Conservation (phyloP, 2,113 vertebrate genomes). For the Nanorana parkeri region DNA sequence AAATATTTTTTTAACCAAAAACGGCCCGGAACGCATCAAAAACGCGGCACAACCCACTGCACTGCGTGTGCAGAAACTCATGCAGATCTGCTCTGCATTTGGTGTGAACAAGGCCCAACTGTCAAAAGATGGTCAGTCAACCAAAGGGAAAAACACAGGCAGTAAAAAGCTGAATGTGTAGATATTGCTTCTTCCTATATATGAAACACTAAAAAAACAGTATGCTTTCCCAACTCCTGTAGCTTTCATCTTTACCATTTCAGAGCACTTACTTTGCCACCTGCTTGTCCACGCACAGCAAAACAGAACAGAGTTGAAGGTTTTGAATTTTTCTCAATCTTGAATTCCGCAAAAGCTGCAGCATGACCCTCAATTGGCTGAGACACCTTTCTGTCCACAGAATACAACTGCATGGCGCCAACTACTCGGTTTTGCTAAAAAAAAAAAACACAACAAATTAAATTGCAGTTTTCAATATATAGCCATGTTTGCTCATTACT, state of each 20-base stretch:
- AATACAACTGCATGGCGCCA: slow-evolving; percentile 93
- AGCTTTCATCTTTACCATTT: neutral
- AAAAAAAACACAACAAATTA: neutral
- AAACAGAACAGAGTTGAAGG: slow-evolving; percentile 91
- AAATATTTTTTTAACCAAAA: too few relatives aligned
- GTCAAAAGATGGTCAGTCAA: too few relatives aligned
- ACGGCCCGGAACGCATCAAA: too few relatives aligned
- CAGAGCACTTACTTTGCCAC: slow-evolving; percentile 82
- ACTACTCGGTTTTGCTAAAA: slow-evolving; percentile 90
- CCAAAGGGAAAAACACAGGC: too few relatives aligned
- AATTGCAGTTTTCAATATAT: neutral
- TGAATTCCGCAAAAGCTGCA: slow-evolving; percentile 91
- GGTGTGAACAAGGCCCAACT: too few relatives aligned
- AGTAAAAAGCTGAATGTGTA: too few relatives aligned
- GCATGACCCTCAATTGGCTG: slow-evolving; percentile 93
- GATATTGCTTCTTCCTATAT: too few relatives aligned
- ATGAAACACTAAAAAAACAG: too few relatives aligned
- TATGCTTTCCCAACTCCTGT: too few relatives aligned
- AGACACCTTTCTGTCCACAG: slow-evolving; percentile 91
- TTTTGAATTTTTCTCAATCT: slow-evolving; percentile 86
- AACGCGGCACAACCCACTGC: too few relatives aligned
- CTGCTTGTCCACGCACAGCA: slow-evolving; percentile 85
- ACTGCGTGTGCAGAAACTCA: too few relatives aligned
- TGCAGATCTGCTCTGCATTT: too few relatives aligned
- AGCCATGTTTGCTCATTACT: neutral